phyloP scores from a whole-genome alignment of 2,888 invertebrate genomes.

The Selenia dentaria region DNA sequence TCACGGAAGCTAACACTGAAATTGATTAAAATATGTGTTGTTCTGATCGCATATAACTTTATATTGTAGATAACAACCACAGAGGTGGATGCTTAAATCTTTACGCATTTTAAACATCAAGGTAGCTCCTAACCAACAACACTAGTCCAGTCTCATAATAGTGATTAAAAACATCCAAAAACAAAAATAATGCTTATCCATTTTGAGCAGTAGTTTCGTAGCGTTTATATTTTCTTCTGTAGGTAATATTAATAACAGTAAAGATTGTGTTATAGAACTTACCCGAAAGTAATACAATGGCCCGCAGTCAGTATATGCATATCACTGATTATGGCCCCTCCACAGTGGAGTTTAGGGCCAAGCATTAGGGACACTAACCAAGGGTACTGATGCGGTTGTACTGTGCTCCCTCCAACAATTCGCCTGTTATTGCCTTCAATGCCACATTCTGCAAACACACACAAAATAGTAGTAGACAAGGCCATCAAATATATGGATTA shows the following conservation, averaged over 20 bases:
- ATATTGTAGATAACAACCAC: too few species aligned
- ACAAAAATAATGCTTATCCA: too few species aligned
- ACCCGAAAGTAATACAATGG: slow-evolving; percentile 85
- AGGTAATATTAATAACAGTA: not conserved
- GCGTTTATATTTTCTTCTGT: not conserved
- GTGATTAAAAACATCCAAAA: too few species aligned
- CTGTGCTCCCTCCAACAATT: slow-evolving; percentile 81
- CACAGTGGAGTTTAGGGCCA: slow-evolving; percentile 77
- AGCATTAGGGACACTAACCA: slow-evolving; percentile 82
- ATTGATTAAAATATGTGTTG: slow-evolving; percentile 3
- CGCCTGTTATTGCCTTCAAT: slow-evolving; percentile 69
- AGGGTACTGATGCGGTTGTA: slow-evolving; percentile 79
- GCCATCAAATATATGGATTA: too few species aligned
- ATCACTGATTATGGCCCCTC: slow-evolving; percentile 84
- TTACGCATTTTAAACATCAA: too few species aligned
- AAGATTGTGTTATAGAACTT: too few species aligned
- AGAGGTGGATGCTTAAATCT: too few species aligned
- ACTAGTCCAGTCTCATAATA: too few species aligned
- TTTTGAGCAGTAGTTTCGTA: too few species aligned
- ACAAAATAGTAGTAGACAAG: too few species aligned
- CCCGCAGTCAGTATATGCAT: slow-evolving; percentile 83
- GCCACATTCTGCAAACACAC: slow-evolving; percentile 61
- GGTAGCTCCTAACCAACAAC: too few species aligned
- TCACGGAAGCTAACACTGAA: slow-evolving; percentile 67
- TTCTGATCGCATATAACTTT: too few species aligned